Evolutionary conservation across 1,140 invertebrate species (phyloP), one percentile per base, ranked within the genome.

Genomic region (Triops longicaudatus): DNA sequence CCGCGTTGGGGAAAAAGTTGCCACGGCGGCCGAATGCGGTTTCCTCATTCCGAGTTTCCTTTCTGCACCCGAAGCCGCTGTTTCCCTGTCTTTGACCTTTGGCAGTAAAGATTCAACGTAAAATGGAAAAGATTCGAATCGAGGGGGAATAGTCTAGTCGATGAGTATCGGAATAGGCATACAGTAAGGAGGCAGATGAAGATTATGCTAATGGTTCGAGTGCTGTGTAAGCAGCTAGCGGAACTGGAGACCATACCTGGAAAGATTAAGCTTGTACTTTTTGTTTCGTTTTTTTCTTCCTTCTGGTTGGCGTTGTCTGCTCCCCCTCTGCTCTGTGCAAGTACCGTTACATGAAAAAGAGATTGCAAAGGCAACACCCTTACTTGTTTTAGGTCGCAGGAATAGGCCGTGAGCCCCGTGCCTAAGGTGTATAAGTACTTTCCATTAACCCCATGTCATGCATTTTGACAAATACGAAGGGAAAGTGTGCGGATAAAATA

Each of bases 21-120:
- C 14, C 14, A 63, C 14, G 50, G 50, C 50, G 17, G 22, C 11
- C 17, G 22, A 22, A 63, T 22, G 22, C 7, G 50, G 22, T 63
- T 63, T 63, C 50, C 50, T 63, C 50, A 63, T 63, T 63, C 50
- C 50, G 17, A 63, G 50, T 63, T 63, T 63, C 50, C 50, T 63
- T 63, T 63, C 50, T 22, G 50, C 50, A 37, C 7, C 50, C 17
- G 14, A 17, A 63, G 50, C 50, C 50, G 50, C 50, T 22, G 14
- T 22, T 63, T 63, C 50, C 50, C 50, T 63, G 50, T 63, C 50
- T 63, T 63, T 63, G 50, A 63, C 50, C 50, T 63, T 63, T 63
- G 14, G 14, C 50, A 63, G 17, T n/a, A 63, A 37, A 37, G 31
- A 37, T 37, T 37, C 2, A 37, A 37, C 31, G 31, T 37, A 37